phyloP scores from a whole-genome alignment of 2,113 vertebrate species.

The Labeo rohita region DNA sequence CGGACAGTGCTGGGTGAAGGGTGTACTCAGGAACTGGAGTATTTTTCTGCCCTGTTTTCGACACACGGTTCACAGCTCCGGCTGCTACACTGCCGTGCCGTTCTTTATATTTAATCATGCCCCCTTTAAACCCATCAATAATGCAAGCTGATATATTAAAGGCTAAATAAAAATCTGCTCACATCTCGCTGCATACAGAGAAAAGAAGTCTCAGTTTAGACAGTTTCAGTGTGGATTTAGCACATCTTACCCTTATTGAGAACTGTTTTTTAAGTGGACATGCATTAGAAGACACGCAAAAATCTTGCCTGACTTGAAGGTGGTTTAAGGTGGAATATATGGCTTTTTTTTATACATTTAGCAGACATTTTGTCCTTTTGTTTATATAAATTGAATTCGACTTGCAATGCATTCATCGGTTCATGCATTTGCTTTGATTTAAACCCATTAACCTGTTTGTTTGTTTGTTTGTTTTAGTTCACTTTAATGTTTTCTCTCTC shows the following conservation, averaged over 20 bases:
- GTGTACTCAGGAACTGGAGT: not conserved
- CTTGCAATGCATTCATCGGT: too few relatives aligned
- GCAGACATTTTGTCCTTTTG: too few relatives aligned
- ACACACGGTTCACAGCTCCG: not conserved
- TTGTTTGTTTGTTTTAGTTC: too few relatives aligned
- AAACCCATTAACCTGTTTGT: too few relatives aligned
- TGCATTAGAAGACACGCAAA: too few relatives aligned
- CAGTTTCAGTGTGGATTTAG: not conserved
- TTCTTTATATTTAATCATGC: constrained; percentile 64
- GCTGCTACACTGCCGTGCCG: constrained; percentile 57
- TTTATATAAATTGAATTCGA: too few relatives aligned
- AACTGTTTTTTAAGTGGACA: too few relatives aligned
- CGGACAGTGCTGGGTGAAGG: not conserved
- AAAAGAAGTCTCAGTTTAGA: not conserved
- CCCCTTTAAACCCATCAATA: constrained; percentile 75
- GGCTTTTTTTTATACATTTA: too few relatives aligned
- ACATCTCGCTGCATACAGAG: not conserved
- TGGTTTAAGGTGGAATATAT: too few relatives aligned
- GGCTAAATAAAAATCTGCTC: constrained; percentile 62
- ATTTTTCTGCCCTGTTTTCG: not conserved
- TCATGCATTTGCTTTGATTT: too few relatives aligned
- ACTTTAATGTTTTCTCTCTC: too few relatives aligned
- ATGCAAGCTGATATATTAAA: constrained; percentile 69
- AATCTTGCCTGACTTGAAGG: too few relatives aligned
- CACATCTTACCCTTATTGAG: not conserved